A percentile compares a stretch with the other conserved stretches of the same genome.
Conservation (phyloP, 1,140 invertebrate genomes). For the Drosophila bocqueti region DNA sequence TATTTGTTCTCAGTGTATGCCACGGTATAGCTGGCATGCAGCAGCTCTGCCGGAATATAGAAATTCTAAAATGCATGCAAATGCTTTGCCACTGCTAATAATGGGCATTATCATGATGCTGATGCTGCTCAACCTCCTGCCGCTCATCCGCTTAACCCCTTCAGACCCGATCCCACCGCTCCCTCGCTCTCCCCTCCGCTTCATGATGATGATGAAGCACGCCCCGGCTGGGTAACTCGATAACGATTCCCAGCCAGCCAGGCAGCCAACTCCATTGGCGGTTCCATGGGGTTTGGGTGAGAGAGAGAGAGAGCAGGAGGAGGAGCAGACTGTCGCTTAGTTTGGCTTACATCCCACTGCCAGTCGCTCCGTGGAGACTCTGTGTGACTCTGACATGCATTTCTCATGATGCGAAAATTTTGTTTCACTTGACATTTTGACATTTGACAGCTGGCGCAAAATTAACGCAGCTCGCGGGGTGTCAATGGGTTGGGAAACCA, state of each 20-base stretch:
- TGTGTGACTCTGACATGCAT: slow-evolving; percentile 66
- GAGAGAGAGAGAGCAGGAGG: background rate
- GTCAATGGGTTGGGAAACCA: background rate
- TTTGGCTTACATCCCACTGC: slow-evolving; percentile 39
- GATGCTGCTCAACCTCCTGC: slow-evolving; percentile 31
- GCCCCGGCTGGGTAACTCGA: slow-evolving; percentile 54
- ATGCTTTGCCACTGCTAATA: slow-evolving; percentile 75
- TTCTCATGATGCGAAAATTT: slow-evolving; percentile 78
- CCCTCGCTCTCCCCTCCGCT: background rate
- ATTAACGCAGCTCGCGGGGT: slow-evolving; percentile 60
- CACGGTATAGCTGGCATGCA: slow-evolving; percentile 6
- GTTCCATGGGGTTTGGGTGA: slow-evolving; percentile 10
- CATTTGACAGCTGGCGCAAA: slow-evolving; percentile 78
- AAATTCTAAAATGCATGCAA: slow-evolving; percentile 70
- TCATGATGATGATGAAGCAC: slow-evolving; percentile 27
- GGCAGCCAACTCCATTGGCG: slow-evolving; percentile 24
- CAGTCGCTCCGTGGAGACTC: slow-evolving; percentile 43
- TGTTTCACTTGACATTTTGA: slow-evolving; percentile 81
- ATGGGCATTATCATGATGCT: slow-evolving; percentile 77
- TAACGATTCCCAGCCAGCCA: slow-evolving; percentile 65
- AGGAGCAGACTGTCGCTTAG: slow-evolving; percentile 39
- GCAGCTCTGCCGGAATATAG: slow-evolving; percentile 50
- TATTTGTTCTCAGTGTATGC: slow-evolving; percentile 26
- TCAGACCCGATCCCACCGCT: background rate
- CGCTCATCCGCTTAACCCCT: background rate